Evolutionary conservation across 2,113 vertebrate genomes (phyloP).

Genomic region (Misgurnus anguillicaudatus): DNA sequence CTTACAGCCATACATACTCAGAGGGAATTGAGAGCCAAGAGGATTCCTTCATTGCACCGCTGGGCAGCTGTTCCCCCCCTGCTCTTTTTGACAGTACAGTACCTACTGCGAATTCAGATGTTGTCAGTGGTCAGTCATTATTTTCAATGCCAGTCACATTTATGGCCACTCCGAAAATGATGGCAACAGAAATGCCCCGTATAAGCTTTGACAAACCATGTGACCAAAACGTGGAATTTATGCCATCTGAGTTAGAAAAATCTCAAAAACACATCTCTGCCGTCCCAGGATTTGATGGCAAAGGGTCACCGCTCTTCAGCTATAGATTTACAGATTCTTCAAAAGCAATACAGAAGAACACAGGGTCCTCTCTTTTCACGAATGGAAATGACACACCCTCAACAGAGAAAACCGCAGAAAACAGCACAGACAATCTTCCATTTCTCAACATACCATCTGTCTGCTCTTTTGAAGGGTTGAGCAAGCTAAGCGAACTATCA

Average conservation of each 20-base stretch:
- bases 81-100: constrained; percentile 77
- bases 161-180: constrained; percentile 77
- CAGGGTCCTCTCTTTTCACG: constrained; percentile 76
- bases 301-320: constrained; percentile 75
- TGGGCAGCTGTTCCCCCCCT: constrained; percentile 71
- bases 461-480: constrained; percentile 67
- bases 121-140: constrained; percentile 49
- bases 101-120: constrained; percentile 63
- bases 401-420: constrained; percentile 55
- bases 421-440: constrained; percentile 56
- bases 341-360: constrained; percentile 78
- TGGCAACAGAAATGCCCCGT: constrained; percentile 73
- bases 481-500: constrained; percentile 82
- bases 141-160: constrained; percentile 74
- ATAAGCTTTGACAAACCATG: constrained; percentile 70
- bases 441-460: constrained; percentile 60
- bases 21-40: constrained; percentile 70
- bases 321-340: constrained; percentile 76
- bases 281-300: constrained; percentile 46
- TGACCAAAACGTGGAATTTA: constrained; percentile 59
- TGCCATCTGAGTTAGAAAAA: constrained; percentile 55
- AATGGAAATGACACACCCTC: constrained; percentile 70
- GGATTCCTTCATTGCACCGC: constrained; percentile 65
- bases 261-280: constrained; percentile 33
- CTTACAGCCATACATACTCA: constrained; percentile 82